Base-by-base conservation (phyloP, 2,797 vertebrate genomes). In the Phataginus tetradactyla region DNA sequence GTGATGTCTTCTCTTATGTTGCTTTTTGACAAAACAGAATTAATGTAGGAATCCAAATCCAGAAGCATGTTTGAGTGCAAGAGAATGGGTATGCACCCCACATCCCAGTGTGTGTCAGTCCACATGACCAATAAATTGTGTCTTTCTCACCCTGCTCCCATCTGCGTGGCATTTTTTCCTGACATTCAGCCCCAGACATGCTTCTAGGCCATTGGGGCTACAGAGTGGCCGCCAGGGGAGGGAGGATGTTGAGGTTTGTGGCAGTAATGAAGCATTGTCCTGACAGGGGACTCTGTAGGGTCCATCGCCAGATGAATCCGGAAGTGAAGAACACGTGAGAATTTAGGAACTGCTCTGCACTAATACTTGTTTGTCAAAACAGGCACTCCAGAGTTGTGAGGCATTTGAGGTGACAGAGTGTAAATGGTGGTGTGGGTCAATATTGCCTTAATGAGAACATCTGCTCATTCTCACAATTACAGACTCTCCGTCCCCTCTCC, bases 41-140 rank as follows among this genome's bases (percentile, higher is more conserved):
- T 93, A 25, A 68, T 57, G 57, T 75, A 88, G 49, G 63, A 79
- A 84, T 80, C 49, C 49, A 57, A 86, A 93, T 15, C 42, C 55
- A 59, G 89, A 57, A 27, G 9, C 51, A 5, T 83, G 63, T 57
- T 55, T 34, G 27, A n/a, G 80, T 8, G 27, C 14, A 29, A 15
- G 39, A 42, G 8, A 14, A 55, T 3, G 37, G 72, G 37, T 32
- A 18, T 2, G 15, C 25, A 2, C 49, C 63, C 75, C 59, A 11
- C 37, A 1, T 49, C 39, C 53, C 69, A 25, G 1, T 0, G 4
- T 66, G 69, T 51, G 63, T 57, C 68, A 8, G 18, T 85, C 90
- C 42, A 32, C 0, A 5, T 74, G 61, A 95, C 72, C 90, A 97
- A 97, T 98, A 98, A 98, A 97, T 34, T 72, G 78, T 97, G 51